Base-by-base conservation (phyloP, 2,888 invertebrate genomes). In the Zhuqinia jingwanae region DNA sequence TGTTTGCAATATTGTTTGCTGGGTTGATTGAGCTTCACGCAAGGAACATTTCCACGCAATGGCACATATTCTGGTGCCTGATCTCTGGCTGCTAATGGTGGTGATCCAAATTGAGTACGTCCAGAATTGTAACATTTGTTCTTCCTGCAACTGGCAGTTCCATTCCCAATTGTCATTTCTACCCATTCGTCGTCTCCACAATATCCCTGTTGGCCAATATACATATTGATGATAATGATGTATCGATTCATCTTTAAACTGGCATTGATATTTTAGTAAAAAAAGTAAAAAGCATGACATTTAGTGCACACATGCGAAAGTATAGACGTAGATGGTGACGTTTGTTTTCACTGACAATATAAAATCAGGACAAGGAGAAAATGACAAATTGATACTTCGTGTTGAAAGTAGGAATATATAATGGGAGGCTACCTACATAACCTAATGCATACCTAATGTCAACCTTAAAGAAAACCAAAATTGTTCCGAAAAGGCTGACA, bases 111-210 rank as follows among this genome's bases (percentile, higher is more conserved):
- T 42, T 50, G 42, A 6, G 42, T n/a, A 1, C 88, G 68, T 2
- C 88, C 88, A n/a, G 17, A 15, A 20, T 88, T 73, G 45, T 63
- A 85, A 20, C 85, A 85, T 80, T 73, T 80, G 36, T 85, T 85
- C 22, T n/a, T 20, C 15, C 75, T 63, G 30, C 85, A 85, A 17
- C 75, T 20, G 22, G 42, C 17, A n/a, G 53, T 75, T 20, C 53
- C 60, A 60, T 68, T 79, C 63, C 22, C 77, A 13, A 11, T 45
- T 45, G 53, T 27, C 63, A 85, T 47, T 73, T 85, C 85, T n/a
- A 85, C 17, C 85, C 85, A 85, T 25, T 85, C 80, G 0, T 65
- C 79, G 0, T 15, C 10, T 42, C 10, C 27, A 45, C 85, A 85
- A 17, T 15, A 63, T 3, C 78, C 88, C 88, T 88, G 27, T 30